Evolutionary conservation across 1,140 invertebrate species (phyloP), one percentile per base, ranked within the genome.

Genomic region (Berghia stephanieae): DNA sequence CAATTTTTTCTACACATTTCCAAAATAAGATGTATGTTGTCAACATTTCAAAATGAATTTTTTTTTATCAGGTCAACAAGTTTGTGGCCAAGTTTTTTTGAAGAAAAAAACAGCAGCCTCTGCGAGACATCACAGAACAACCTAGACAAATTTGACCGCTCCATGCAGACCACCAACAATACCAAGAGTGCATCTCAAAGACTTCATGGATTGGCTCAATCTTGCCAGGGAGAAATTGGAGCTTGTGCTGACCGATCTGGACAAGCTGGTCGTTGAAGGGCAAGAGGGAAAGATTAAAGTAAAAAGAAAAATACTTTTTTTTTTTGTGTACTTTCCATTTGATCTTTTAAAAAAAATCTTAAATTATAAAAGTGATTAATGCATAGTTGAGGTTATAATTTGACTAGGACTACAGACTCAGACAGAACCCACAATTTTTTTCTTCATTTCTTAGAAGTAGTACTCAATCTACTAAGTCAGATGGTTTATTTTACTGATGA

Each of bases 81-180:
- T 96, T 86, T 92, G 94, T 97, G 0, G 93, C 95, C 82, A 96
- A 96, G 0, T 96, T 98, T n/a, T n/a, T n/a, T n/a, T 6, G 95
- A 96, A 84, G 93, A 95, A 84, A 90, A 97, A 21, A 98, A 98
- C 89, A 92, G 94, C 80, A 94, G 94, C 83, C 95, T 98, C 81
- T 95, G 96, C 0, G 90, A 92, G 0, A 96, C 96, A 87, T 97
- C 96, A 0, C 93, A 95, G 88, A 94, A 95, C 83, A 90, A 97
- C 3, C 90, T 97, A 60, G 93, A 94, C 60, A 95, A 95, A 85
- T 91, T 98, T 40, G 95, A 97, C 82, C 92, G 93, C 46, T 95
- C 95, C 87, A 95, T 96, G 0, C 93, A 94, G 74, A 94, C 94
- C 79, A 96, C 98, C 85, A 93, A 93, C 84, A 92, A 94, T 73